These are phyloP conservation scores for Sclerodermus sp. DNA, from an alignment of 2,888 invertebrate genomes.

Conservation along the genomic window DNA sequence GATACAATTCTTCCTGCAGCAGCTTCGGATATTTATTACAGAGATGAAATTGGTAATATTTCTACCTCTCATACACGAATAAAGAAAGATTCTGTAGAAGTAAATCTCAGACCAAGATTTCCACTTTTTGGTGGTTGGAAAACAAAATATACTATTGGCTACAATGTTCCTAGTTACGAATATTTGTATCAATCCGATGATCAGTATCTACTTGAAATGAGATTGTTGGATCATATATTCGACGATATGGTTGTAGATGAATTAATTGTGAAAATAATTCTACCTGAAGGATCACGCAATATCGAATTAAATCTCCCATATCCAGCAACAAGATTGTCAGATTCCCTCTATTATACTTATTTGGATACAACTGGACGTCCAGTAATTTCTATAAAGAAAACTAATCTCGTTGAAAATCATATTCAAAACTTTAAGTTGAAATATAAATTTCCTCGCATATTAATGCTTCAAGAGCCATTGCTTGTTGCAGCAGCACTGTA, in stretches of 20 bases:
- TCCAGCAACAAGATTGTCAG: conserved; percentile 71
- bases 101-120: conserved; percentile 94
- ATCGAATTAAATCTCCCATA: conserved; percentile 83
- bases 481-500: conserved; percentile 87
- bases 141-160: conserved; percentile 94
- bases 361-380: conserved; percentile 93
- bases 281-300: conserved; percentile 90
- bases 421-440: conserved; percentile 91
- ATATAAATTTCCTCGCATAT: conserved; percentile 82
- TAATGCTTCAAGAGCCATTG: conserved; percentile 92
- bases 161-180: conserved; percentile 96
- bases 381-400: conserved; percentile 78
- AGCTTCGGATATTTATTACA: conserved; percentile 94
- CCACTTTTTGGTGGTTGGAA: conserved; percentile 99
- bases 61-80: conserved; percentile 92
- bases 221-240: conserved; percentile 93
- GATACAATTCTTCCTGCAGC: conserved; percentile 84
- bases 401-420: conserved; percentile 92
- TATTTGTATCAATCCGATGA: conserved; percentile 83
- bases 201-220: conserved; percentile 85
- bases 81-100: conserved; percentile 88
- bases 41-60: conserved; percentile 98
- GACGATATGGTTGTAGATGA: conserved; percentile 97
- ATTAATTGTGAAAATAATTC: conserved; percentile 80
- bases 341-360: conserved; percentile 86